Evolutionary conservation across 2,113 vertebrate species (phyloP).

Genomic region (Solea senegalensis): DNA sequence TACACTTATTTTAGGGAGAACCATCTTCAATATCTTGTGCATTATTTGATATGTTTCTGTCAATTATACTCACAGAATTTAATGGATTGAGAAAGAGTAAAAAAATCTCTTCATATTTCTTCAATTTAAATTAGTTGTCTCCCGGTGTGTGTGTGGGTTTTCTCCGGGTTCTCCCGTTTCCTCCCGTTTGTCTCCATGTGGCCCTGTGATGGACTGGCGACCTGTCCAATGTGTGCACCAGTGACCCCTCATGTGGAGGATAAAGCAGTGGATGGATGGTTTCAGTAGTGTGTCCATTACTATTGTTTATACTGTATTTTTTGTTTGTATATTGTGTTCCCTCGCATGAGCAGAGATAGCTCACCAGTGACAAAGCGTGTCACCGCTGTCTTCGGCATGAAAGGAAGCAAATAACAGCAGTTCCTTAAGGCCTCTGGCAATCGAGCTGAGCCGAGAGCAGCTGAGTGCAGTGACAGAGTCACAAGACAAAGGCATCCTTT

Average conservation of each 20-base stretch:
- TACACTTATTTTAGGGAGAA: background rate
- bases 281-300: too few relatives aligned
- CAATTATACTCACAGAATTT: constrained; percentile 4
- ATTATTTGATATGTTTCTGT: constrained; percentile 20
- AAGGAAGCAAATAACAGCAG: constrained; percentile 22
- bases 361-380: constrained; percentile 3
- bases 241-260: too few relatives aligned
- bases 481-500: constrained; percentile 19
- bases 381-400: constrained; percentile 9
- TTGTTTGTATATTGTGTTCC: background rate
- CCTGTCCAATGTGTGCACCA: too few relatives aligned
- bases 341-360: background rate
- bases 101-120: too few relatives aligned
- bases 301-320: background rate
- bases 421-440: constrained; percentile 16
- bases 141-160: too few relatives aligned
- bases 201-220: too few relatives aligned
- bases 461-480: constrained; percentile 4
- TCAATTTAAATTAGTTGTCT: too few relatives aligned
- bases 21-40: constrained; percentile 1
- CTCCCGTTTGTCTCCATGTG: too few relatives aligned
- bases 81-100: background rate
- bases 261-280: too few relatives aligned
- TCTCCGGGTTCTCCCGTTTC: too few relatives aligned
- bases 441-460: constrained; percentile 24